A percentile compares a stretch with the other conserved stretches of the same genome.
Evolutionary conservation across 1,140 invertebrate species (phyloP).

Genomic region (Chionoecetes opilio): DNA sequence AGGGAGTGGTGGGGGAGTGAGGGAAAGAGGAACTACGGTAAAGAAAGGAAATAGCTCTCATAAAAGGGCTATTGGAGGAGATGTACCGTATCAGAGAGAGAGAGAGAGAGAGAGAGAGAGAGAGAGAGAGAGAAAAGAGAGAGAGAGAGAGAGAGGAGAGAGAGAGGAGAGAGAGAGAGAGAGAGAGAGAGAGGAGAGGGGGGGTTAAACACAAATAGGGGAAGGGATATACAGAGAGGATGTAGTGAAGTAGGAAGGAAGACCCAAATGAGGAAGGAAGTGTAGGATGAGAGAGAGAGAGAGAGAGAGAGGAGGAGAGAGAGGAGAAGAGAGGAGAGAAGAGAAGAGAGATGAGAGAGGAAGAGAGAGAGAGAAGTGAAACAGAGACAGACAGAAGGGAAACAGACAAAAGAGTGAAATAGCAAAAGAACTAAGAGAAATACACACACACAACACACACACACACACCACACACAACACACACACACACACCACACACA

Average conservation of each 20-base stretch:
- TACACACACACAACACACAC: neutral
- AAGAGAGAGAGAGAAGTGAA: neutral
- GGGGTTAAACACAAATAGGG: neutral
- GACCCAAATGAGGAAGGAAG: neutral
- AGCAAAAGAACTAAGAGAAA: too few species aligned
- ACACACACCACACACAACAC: constrained; percentile 12
- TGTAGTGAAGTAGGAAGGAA: neutral
- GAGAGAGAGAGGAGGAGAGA: neutral
- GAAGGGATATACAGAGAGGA: neutral
- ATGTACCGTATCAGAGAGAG: neutral
- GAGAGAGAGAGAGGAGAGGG: neutral
- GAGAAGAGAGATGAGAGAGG: neutral
- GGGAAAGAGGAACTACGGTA: neutral
- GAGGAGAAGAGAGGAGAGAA: neutral
- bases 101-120: neutral
- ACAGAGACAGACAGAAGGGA: neutral
- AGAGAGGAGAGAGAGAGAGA: neutral
- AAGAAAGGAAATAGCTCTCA: neutral
- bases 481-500: constrained; percentile 18
- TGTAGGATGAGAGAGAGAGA: neutral
- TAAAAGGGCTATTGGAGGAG: neutral
- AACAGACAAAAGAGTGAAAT: too few species aligned
- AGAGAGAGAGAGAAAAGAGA: neutral
- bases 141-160: neutral
- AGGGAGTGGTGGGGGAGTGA: neutral